A percentile compares a stretch with the other conserved stretches of the same genome.
Evolutionary conservation across 2,113 vertebrate species (phyloP).

Genomic region (rabbit (Oryctolagus cuniculus)): mOryCun1.1 NC_091435.1:66515501-66516000

Average conservation of each 20-base stretch:
- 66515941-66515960: not conserved
- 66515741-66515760: not conserved
- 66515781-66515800: not conserved
- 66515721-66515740: not conserved
- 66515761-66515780: not conserved
- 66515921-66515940: not conserved
- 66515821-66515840: not conserved
- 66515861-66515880: not conserved
- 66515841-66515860: slow-evolving; percentile 3
- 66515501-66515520: not conserved
- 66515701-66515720: not conserved
- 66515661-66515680: accelerated
- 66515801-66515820: not conserved
- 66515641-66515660: too few relatives aligned
- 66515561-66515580: not conserved
- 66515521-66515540: not conserved
- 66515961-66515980: not conserved
- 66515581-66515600: not conserved
- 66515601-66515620: not conserved
- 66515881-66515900: not conserved
- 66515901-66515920: not conserved
- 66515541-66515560: not conserved
- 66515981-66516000: not conserved
- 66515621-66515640: not conserved
- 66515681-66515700: too few relatives aligned